A percentile compares a stretch with the other conserved stretches of the same genome.
phyloP scores from a whole-genome alignment of 2,797 vertebrate genomes.

The Eulemur coronatus region DNA sequence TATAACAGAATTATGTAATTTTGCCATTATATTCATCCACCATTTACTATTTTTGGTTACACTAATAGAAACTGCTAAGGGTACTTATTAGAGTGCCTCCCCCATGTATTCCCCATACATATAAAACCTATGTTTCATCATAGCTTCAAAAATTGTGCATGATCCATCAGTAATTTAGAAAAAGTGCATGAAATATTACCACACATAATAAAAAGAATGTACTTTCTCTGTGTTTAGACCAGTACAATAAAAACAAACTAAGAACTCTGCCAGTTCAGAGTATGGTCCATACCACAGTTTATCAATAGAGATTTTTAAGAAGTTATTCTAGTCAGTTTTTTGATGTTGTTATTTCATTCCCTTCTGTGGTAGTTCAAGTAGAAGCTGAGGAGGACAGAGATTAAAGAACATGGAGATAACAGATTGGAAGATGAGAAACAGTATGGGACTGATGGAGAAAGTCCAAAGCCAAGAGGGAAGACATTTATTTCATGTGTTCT shows the following conservation, averaged over 20 bases:
- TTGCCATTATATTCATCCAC: background rate
- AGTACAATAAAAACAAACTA: background rate
- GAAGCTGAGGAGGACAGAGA: background rate
- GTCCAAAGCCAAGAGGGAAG: background rate
- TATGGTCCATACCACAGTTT: background rate
- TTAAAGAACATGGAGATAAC: background rate
- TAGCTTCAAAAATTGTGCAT: conserved; percentile 6
- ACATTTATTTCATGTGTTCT: background rate
- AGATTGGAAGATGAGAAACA: background rate
- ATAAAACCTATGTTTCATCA: background rate
- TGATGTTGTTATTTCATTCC: background rate
- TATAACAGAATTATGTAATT: background rate
- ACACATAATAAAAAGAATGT: background rate
- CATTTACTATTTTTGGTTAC: background rate
- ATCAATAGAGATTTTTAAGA: background rate
- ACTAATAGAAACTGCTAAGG: background rate
- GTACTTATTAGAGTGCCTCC: background rate
- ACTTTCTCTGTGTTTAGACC: background rate
- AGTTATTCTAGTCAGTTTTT: background rate
- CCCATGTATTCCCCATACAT: background rate
- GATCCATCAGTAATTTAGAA: conserved; percentile 15
- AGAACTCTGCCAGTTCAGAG: background rate
- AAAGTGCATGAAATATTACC: background rate
- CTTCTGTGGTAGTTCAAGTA: background rate
- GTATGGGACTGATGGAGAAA: background rate